Evolutionary conservation across 2,888 invertebrate genomes (phyloP).

Genomic region (Notodonta ziczac): DNA sequence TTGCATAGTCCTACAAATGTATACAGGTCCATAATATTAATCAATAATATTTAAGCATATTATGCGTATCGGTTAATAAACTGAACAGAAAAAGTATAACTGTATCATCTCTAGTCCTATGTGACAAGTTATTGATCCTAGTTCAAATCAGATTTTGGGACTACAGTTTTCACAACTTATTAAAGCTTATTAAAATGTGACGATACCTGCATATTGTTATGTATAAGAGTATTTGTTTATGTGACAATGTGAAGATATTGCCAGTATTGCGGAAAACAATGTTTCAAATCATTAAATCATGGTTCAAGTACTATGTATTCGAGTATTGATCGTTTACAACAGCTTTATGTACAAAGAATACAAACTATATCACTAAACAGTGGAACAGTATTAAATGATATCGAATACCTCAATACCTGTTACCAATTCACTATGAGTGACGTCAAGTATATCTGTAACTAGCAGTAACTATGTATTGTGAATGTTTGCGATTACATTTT

Average conservation of each 20-base stretch:
- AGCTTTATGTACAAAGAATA: neutral
- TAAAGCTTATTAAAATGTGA: neutral
- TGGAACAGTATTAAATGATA: slow-evolving; percentile 40
- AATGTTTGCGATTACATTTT: neutral
- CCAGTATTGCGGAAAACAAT: no score
- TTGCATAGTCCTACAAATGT: slow-evolving; percentile 21
- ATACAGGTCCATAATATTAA: neutral
- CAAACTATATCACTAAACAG: slow-evolving; percentile 12
- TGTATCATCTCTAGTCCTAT: no score
- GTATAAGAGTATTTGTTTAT: neutral
- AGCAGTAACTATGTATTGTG: slow-evolving; percentile 8
- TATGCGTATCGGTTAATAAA: no score
- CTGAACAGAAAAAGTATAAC: no score
- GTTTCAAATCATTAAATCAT: neutral
- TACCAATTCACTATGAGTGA: slow-evolving; percentile 34
- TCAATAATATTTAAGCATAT: no score
- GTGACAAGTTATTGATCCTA: no score
- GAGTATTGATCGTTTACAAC: neutral
- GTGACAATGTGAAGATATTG: neutral
- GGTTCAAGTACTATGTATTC: neutral
- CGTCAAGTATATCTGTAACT: slow-evolving; percentile 23
- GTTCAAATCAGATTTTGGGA: no score
- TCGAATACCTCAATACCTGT: slow-evolving; percentile 45
- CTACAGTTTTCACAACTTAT: neutral
- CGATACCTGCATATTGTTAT: slow-evolving; percentile 7